Evolutionary conservation across 2,888 invertebrate species (phyloP).

Genomic region (Machimus rusticus): DNA sequence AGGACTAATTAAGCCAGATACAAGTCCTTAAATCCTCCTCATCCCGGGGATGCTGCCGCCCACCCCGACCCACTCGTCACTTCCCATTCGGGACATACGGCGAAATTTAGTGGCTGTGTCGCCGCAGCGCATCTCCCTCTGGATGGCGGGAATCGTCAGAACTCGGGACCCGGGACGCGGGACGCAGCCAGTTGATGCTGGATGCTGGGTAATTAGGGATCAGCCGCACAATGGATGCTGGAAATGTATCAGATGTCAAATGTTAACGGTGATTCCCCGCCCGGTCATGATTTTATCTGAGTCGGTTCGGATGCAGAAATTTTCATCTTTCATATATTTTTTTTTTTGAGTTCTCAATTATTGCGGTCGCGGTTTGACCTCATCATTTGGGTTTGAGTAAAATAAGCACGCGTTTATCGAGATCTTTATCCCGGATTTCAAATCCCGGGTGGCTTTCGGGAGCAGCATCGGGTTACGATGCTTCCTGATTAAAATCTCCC

Average conservation of each 20-base stretch:
- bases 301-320: neutral
- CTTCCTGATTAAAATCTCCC: neutral
- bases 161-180: neutral
- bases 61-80: neutral
- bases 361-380: neutral
- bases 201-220: constrained; percentile 33
- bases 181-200: neutral
- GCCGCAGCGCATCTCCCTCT: neutral
- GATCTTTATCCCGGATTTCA: constrained; percentile 9
- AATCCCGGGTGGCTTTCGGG: neutral
- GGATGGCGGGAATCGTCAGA: neutral
- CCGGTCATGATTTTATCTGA: neutral
- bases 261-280: constrained; percentile 23
- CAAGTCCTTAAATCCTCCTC: constrained; percentile 19
- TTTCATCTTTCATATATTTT: neutral
- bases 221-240: neutral
- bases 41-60: neutral
- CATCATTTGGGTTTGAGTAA: neutral
- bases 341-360: neutral
- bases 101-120: neutral
- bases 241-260: constrained; percentile 39
- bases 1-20: constrained; percentile 9
- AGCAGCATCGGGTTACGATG: constrained; percentile 3
- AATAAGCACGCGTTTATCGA: constrained; percentile 18
- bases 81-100: constrained; percentile 31